phyloP scores from a whole-genome alignment of 1,140 invertebrate species.

The Wasmannia auropunctata region DNA sequence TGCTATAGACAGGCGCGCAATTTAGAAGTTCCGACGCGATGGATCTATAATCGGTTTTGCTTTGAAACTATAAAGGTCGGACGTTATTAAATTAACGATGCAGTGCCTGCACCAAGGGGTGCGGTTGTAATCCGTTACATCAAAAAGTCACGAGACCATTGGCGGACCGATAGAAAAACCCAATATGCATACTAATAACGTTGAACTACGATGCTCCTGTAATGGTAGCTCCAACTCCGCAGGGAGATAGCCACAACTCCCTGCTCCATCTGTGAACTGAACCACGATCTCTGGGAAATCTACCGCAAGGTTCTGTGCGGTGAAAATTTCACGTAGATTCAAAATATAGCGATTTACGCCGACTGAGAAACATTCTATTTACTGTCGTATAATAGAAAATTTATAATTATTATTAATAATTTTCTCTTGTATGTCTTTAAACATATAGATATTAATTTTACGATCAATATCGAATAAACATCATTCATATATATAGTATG shows the following conservation, averaged over 20 bases:
- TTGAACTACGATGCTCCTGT: slow-evolving; percentile 48
- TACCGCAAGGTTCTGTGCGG: slow-evolving; percentile 40
- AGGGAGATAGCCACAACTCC: slow-evolving; percentile 56
- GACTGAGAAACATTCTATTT: background rate
- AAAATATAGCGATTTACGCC: slow-evolving; percentile 55
- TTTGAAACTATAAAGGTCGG: slow-evolving; percentile 35
- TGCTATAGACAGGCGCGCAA: background rate
- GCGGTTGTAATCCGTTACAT: slow-evolving; percentile 28
- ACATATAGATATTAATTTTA: slow-evolving; percentile 2
- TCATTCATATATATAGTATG: background rate
- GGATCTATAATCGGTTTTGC: slow-evolving; percentile 10
- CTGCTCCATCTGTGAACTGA: slow-evolving; percentile 63
- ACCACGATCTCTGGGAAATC: slow-evolving; percentile 65
- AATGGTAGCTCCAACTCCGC: slow-evolving; percentile 49
- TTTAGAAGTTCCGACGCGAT: slow-evolving; percentile 38
- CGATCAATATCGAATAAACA: background rate
- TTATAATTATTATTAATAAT: too few species aligned
- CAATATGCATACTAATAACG: slow-evolving; percentile 65
- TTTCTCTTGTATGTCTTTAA: background rate
- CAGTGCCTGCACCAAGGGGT: background rate
- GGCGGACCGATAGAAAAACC: slow-evolving; percentile 47
- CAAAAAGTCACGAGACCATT: slow-evolving; percentile 63
- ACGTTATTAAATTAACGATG: slow-evolving; percentile 58
- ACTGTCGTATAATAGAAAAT: too few species aligned
- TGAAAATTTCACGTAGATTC: slow-evolving; percentile 57